Base-by-base conservation (phyloP, 2,113 vertebrate genomes). In the Naja naja region DNA sequence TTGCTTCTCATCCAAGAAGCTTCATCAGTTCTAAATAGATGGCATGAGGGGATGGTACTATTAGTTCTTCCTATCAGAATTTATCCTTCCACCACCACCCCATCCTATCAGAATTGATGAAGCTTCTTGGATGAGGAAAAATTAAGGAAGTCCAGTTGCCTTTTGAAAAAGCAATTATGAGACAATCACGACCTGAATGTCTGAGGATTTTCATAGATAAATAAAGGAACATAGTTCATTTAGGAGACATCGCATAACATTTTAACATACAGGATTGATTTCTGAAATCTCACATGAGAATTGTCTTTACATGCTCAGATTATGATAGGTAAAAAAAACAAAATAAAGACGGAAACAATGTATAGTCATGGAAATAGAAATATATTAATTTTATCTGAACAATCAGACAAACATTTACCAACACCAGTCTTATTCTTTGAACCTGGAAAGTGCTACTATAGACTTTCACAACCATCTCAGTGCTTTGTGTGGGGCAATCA, bases 241-340 rank as follows among this genome's bases (percentile, higher is more conserved):
- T 6, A 0, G 4, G 11, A 34, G 12, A 14, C 14, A n/a, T 34
- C 1, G 1, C 12, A 69, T 34, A 69, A 69, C 0, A n/a, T 5
- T 16, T 69, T 69, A n/a, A n/a, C 0, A 69, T n/a, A n/a, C 30
- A 69, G 30, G 14, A 69, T 0, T 69, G 5, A 16, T 69, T 14
- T n/a, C 12, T n/a, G 4, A 69, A 69, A 69, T 69, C 0, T 69
- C 64, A 69, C 0, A 16, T 5, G 30, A 5, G 30, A 69, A 69
- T 16, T 1, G 4, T n/a, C 11, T 64, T 64, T 64, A n/a, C 2
- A 27, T 10, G 25, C 3, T 27, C 58, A 60, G 3, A 60, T 60
- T 1, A 60, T 60, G 58, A 60, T 27, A 3, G 58, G 10, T 27
- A 60, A 60, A 3, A 3, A n/a, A 69, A n/a, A 1, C 4, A 69